Conservation (phyloP, 2,113 vertebrate genomes). For the Microtus oregoni region DNA sequence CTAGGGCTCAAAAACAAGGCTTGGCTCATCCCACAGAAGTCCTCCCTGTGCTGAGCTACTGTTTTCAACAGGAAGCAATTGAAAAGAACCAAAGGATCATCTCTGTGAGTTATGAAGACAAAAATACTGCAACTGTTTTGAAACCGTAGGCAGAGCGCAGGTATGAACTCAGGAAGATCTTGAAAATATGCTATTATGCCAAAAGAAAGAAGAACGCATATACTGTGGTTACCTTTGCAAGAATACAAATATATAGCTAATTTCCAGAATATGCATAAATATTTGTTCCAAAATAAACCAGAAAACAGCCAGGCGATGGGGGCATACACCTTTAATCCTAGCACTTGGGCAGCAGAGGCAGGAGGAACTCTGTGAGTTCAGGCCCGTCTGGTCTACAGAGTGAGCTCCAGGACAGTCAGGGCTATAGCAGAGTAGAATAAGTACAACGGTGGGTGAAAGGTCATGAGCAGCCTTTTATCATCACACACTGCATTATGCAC, state of each 20-base stretch:
- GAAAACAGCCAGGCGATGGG: neutral
- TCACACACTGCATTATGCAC: neutral
- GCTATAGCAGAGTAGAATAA: neutral
- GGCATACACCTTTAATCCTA: no score
- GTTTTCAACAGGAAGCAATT: conserved; percentile 25
- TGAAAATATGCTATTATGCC: neutral
- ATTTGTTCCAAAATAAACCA: neutral
- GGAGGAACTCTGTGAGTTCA: neutral
- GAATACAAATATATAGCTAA: neutral
- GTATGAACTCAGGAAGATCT: neutral
- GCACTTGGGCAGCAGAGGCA: neutral
- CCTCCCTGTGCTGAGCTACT: neutral
- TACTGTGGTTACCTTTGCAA: neutral
- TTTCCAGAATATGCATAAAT: neutral
- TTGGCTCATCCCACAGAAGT: neutral
- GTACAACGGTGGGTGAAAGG: neutral
- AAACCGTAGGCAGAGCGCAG: neutral
- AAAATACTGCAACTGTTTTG: neutral
- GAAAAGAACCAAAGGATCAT: neutral
- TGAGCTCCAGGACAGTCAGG: neutral
- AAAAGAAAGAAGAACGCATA: neutral
- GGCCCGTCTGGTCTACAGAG: neutral
- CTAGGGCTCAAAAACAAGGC: neutral
- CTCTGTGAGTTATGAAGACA: neutral
- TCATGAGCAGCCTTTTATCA: neutral